phyloP scores from a whole-genome alignment of 2,797 vertebrate species.

The Gallinago solitaria region DNA sequence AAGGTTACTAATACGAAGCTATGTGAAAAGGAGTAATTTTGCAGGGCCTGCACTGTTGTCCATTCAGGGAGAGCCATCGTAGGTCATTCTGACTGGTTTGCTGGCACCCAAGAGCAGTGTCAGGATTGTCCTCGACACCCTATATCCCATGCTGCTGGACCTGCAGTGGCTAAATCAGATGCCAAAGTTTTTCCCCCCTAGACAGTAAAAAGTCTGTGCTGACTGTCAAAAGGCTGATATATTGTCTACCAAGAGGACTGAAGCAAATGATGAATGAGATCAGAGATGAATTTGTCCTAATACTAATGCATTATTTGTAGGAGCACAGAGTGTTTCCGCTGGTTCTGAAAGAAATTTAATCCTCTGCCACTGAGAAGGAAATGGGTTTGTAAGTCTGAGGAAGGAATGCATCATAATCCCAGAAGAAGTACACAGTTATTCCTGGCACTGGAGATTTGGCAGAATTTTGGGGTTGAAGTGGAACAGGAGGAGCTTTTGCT shows the following conservation, averaged over 20 bases:
- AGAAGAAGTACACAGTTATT: constrained; percentile 12
- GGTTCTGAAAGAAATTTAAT: constrained; percentile 64
- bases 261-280: constrained; percentile 53
- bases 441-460: constrained; percentile 16
- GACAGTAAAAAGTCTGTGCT: not conserved
- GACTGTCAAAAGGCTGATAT: not conserved
- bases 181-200: not conserved
- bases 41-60: not conserved
- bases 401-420: constrained; percentile 54
- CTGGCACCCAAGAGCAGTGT: not conserved
- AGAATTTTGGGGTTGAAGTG: not conserved
- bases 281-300: constrained; percentile 54
- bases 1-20: not conserved
- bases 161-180: not conserved
- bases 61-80: not conserved
- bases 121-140: not conserved
- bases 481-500: not conserved
- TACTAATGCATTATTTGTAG: constrained; percentile 43
- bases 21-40: not conserved
- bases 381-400: constrained; percentile 27
- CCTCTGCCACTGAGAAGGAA: constrained; percentile 60
- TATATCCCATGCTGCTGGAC: not conserved
- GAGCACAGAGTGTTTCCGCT: constrained; percentile 38
- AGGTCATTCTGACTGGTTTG: not conserved
- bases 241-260: not conserved